These are phyloP conservation scores for Corythornis vintsioides DNA, from an alignment of 2,113 vertebrate genomes.

Conservation along the genomic window DNA sequence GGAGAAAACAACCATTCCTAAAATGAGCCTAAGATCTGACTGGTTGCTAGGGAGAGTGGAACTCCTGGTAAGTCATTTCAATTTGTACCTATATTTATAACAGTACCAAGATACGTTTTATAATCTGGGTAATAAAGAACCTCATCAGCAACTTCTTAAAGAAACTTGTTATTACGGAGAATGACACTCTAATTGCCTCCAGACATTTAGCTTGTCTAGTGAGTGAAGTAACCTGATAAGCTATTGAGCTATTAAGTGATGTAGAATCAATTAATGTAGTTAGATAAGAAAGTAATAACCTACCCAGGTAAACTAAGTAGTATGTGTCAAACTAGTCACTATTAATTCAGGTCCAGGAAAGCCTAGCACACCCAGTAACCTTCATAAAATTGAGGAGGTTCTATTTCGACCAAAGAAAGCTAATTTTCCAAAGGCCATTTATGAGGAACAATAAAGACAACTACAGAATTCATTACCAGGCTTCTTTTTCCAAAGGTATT, in stretches of 20 bases:
- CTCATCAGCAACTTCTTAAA: slow-evolving; percentile 77
- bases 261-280: slow-evolving; percentile 76
- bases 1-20: background rate
- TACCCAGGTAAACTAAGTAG: slow-evolving; percentile 70
- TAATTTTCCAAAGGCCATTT: background rate
- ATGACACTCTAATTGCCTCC: slow-evolving; percentile 76
- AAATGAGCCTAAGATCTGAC: slow-evolving; percentile 26
- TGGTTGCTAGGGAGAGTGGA: slow-evolving; percentile 47
- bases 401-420: background rate
- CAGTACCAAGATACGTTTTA: slow-evolving; percentile 59
- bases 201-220: slow-evolving; percentile 72
- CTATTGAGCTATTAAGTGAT: slow-evolving; percentile 77
- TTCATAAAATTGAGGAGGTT: background rate
- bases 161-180: slow-evolving; percentile 76
- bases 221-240: slow-evolving; percentile 74
- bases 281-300: slow-evolving; percentile 75
- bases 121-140: slow-evolving; percentile 74
- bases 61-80: slow-evolving; percentile 63
- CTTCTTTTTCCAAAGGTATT: background rate
- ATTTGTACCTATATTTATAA: slow-evolving; percentile 67
- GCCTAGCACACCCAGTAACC: background rate
- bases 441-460: background rate
- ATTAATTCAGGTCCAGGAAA: slow-evolving; percentile 44
- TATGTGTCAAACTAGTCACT: slow-evolving; percentile 65
- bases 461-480: background rate